Percentiles rank a stretch among this genome's conserved stretches.
Evolutionary conservation across 2,113 vertebrate species (phyloP).

Genomic region (Menura novaehollandiae): DNA sequence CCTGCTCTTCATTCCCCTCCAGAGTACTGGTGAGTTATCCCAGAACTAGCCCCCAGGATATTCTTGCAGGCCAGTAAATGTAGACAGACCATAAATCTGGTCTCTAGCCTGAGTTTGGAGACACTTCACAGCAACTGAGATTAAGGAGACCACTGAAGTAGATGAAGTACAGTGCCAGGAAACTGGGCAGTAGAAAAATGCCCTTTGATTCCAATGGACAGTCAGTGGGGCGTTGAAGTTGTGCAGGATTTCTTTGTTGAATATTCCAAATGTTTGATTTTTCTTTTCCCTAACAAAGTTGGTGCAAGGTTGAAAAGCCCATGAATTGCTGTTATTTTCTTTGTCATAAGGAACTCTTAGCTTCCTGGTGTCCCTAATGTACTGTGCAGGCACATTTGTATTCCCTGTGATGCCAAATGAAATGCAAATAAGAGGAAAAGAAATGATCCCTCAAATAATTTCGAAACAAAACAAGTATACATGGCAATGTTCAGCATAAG

Average conservation of each 20-base stretch:
- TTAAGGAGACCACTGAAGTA: background rate
- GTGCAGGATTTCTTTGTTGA: background rate
- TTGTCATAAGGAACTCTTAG: background rate
- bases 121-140: background rate
- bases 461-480: background rate
- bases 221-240: background rate
- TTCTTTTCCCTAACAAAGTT: background rate
- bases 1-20: background rate
- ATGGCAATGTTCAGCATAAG: background rate
- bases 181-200: background rate
- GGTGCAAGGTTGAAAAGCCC: background rate
- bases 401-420: background rate
- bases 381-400: accelerated
- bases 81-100: background rate
- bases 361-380: background rate
- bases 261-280: background rate
- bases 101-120: background rate
- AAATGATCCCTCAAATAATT: background rate
- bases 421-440: background rate
- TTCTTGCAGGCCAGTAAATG: background rate
- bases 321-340: background rate
- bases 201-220: background rate
- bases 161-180: background rate
- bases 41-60: background rate
- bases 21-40: background rate